A percentile compares a stretch with the other conserved stretches of the same genome.
phyloP scores from a whole-genome alignment of 2,888 invertebrate genomes.

The Kryphioiulus occultus region DNA sequence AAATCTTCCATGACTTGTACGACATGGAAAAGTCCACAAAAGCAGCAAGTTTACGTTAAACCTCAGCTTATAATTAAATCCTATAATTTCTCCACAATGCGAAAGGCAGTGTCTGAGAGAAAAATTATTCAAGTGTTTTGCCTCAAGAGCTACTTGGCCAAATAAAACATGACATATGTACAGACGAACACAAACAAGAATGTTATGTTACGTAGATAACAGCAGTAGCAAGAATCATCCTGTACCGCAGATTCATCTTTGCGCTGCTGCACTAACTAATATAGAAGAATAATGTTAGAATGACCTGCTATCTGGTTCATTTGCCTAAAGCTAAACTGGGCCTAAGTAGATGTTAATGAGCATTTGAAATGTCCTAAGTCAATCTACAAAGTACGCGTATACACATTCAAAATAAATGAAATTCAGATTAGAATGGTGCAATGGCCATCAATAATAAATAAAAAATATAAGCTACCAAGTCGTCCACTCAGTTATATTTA shows the following conservation, averaged over 20 bases:
- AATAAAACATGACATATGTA: neutral
- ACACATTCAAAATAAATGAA: neutral
- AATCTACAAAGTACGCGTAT: neutral
- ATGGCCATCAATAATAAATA: neutral
- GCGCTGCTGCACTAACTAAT: neutral
- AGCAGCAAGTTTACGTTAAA: too few species aligned
- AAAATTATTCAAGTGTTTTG: neutral
- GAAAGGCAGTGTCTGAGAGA: neutral
- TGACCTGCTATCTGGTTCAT: neutral
- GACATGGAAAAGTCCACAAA: neutral
- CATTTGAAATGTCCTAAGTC: neutral
- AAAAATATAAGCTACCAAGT: conserved; percentile 26
- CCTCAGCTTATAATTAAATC: too few species aligned
- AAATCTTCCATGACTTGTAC: neutral
- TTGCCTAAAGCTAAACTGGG: neutral
- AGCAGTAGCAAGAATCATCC: neutral
- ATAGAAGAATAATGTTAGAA: neutral
- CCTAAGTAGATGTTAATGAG: conserved; percentile 30
- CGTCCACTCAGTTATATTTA: neutral
- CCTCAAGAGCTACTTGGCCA: neutral
- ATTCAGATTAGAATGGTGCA: neutral
- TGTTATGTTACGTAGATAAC: neutral
- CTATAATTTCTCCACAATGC: too few species aligned
- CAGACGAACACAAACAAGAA: neutral
- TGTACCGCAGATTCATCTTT: neutral